phyloP scores from a whole-genome alignment of 2,113 vertebrate species.

The Chionodraco myersi region DNA sequence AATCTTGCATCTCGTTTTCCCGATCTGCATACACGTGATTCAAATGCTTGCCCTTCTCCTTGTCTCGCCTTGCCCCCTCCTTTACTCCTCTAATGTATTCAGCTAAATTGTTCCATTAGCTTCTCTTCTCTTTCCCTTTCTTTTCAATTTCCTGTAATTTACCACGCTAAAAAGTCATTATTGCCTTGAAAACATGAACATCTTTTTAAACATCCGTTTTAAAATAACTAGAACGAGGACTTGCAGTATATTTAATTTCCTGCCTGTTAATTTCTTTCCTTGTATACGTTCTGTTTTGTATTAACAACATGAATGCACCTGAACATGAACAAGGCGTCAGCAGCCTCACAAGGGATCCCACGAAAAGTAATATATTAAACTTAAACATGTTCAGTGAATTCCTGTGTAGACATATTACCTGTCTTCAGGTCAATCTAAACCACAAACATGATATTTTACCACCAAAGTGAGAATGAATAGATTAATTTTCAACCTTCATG shows the following conservation, averaged over 20 bases:
- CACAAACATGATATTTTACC: not conserved
- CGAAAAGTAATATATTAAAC: not conserved
- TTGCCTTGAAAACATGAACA: not conserved
- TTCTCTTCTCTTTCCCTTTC: slow-evolving; percentile 13
- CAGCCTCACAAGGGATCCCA: not conserved
- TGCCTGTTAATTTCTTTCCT: not conserved
- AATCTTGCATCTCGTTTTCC: too few species aligned
- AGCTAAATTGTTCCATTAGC: slow-evolving; percentile 33
- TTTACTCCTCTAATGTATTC: not conserved
- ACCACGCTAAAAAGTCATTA: slow-evolving; percentile 9
- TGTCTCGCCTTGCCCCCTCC: not conserved
- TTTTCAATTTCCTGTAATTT: slow-evolving; percentile 31
- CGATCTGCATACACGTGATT: too few species aligned
- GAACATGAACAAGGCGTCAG: not conserved
- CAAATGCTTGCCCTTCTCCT: not conserved
- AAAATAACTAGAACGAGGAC: slow-evolving; percentile 3
- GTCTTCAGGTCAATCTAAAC: not conserved
- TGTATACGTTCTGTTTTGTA: too few species aligned
- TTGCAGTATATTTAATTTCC: not conserved
- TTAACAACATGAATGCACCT: not conserved
- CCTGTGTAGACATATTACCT: not conserved
- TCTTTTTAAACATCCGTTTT: too few species aligned
- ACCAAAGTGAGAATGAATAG: not conserved
- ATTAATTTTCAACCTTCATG: not conserved
- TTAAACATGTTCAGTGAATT: not conserved